These are phyloP conservation scores for Nylanderia fulva DNA, from an alignment of 1,140 invertebrate species.

Conservation along the genomic window DNA sequence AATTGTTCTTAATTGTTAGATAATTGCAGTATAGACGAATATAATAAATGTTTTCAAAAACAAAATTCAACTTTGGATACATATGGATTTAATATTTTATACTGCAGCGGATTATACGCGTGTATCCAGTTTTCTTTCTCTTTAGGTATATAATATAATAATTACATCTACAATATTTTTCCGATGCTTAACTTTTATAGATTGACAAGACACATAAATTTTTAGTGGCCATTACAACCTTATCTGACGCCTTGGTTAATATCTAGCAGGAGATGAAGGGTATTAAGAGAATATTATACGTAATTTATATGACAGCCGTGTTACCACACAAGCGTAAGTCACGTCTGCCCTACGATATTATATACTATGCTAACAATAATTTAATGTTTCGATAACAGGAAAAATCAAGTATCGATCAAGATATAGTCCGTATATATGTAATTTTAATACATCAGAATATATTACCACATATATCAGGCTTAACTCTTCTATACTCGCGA, in stretches of 20 bases:
- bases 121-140: constrained; percentile 1
- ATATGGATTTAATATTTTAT: background rate
- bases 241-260: constrained; percentile 42
- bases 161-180: constrained; percentile 22
- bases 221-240: constrained; percentile 16
- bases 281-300: constrained; percentile 43
- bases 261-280: background rate
- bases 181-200: constrained; percentile 11
- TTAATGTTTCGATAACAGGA: constrained; percentile 41
- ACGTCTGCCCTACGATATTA: background rate
- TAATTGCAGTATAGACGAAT: no score
- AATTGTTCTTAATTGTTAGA: background rate
- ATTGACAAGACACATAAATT: constrained; percentile 20
- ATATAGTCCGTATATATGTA: constrained; percentile 17
- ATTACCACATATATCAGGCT: background rate
- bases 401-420: constrained; percentile 32
- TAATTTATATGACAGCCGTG: constrained; percentile 45
- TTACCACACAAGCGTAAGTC: constrained; percentile 5
- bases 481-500: background rate
- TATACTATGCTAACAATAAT: constrained; percentile 26
- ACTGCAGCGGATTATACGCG: background rate
- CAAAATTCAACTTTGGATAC: background rate
- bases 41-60: background rate
- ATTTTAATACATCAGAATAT: constrained; percentile 54
- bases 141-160: constrained; percentile 22